Base-by-base conservation (phyloP, 2,797 vertebrate genomes). In the Buceros bicornis region DNA sequence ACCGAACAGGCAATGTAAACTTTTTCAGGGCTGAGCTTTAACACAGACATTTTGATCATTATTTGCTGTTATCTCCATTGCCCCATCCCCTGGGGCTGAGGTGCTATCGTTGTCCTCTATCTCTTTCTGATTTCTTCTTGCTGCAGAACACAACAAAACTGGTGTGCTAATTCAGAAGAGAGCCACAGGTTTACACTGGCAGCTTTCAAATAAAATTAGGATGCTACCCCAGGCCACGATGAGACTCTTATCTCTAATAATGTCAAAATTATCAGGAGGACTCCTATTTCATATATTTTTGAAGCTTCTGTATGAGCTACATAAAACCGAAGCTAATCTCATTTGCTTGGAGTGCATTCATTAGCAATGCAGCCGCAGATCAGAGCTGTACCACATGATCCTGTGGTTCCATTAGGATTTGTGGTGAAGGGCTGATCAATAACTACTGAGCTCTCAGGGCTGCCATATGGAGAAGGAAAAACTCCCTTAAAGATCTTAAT, bases 331-430 rank as follows among this genome's bases (percentile, higher is more conserved):
- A 72, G 60, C 67, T 78, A 86, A 91, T 91, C 48, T 89, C 18
- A 85, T 85, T 79, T 62, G 7, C 64, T 73, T 71, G 33, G 76
- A 86, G 64, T 79, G 47, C 48, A 62, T 82, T 91, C 76, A 61
- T 83, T 82, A 93, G 51, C 66, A 83, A 61, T 54, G 50, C 13
- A 1, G 87, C 82, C 80, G 61, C 66, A 67, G 60, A 92, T 87
- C 92, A 74, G 69, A 95, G 71, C 14, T 69, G 21, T 10, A 67
- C 28, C 53, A 45, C 67, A 29, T 45, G 64, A 26, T 67, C 73
- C 74, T 33, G 76, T 66, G 73, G 70, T 69, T 92, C 72, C 91
- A 91, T 95, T 95, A 96, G 86, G 65, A 92, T 92, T 87, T 1
- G 0, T 82, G 57, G 79, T 82, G 67, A 90, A 83, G n/a, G 58